Evolutionary conservation across 2,888 invertebrate genomes (phyloP).

Genomic region (Pyralis farinalis): DNA sequence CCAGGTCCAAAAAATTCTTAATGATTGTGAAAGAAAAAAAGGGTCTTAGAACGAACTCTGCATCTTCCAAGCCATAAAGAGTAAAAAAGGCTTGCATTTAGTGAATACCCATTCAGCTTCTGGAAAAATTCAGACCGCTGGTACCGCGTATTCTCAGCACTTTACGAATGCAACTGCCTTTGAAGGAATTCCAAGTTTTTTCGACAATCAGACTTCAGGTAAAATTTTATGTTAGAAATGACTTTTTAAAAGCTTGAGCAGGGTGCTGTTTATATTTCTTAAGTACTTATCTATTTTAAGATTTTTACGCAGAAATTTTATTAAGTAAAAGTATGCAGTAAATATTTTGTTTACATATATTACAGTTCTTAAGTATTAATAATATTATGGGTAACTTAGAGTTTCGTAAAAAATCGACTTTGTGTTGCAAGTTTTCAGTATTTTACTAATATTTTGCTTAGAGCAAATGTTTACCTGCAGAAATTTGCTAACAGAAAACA

Average conservation of each 20-base stretch:
- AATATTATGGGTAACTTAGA: too few relatives aligned
- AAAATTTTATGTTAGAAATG: conserved; percentile 13
- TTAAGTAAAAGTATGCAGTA: too few relatives aligned
- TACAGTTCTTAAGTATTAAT: too few relatives aligned
- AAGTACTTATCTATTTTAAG: too few relatives aligned
- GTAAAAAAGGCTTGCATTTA: conserved; percentile 69
- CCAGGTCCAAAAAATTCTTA: conserved; percentile 40
- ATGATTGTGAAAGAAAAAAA: conserved; percentile 52
- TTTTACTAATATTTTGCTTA: too few relatives aligned
- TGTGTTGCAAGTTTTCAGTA: too few relatives aligned
- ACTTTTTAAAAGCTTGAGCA: conserved; percentile 13
- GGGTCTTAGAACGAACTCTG: conserved; percentile 62
- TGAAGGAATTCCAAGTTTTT: conserved; percentile 63
- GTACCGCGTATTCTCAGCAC: conserved; percentile 54
- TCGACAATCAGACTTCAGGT: conserved; percentile 64
- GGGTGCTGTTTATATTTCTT: too few relatives aligned
- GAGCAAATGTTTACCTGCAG: too few relatives aligned
- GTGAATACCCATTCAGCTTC: conserved; percentile 74
- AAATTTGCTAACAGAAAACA: too few relatives aligned
- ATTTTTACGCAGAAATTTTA: too few relatives aligned
- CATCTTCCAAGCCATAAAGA: conserved; percentile 71
- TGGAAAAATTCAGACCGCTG: conserved; percentile 63
- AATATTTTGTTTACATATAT: too few relatives aligned
- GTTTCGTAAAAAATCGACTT: too few relatives aligned
- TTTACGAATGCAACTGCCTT: conserved; percentile 70